Percentiles rank a stretch among this genome's conserved stretches.
Conservation (phyloP, 2,113 vertebrate genomes). For the Oncorhynchus keta region DNA sequence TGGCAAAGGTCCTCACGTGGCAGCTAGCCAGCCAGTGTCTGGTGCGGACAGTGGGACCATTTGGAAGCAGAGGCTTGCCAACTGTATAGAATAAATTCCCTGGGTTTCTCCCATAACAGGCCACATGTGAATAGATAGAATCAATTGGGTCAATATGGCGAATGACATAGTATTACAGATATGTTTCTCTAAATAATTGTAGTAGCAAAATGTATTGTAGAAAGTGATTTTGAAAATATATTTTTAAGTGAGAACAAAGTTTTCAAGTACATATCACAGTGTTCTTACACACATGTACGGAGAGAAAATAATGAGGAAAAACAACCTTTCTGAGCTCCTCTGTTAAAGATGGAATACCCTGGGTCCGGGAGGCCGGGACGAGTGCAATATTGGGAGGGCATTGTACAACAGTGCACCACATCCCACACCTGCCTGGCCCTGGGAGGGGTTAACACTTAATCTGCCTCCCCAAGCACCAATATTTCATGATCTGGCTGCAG, state of each 20-base stretch:
- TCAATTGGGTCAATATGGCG: too few relatives aligned
- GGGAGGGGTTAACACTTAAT: slow-evolving; percentile 57
- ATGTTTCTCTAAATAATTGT: too few relatives aligned
- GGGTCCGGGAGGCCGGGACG: slow-evolving; percentile 90
- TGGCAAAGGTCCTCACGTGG: slow-evolving; percentile 17
- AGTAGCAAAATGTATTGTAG: too few relatives aligned
- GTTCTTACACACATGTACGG: too few relatives aligned
- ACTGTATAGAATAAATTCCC: slow-evolving; percentile 14
- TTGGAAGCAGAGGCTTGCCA: slow-evolving; percentile 1
- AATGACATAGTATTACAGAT: too few relatives aligned
- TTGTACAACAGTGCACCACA: slow-evolving; percentile 87
- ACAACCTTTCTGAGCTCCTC: too few relatives aligned
- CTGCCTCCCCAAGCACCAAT: slow-evolving; percentile 23
- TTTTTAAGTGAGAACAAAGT: too few relatives aligned
- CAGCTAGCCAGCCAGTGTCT: slow-evolving; percentile 23
- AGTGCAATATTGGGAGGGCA: slow-evolving; percentile 91
- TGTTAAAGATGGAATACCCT: slow-evolving; percentile 53
- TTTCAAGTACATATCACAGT: too few relatives aligned
- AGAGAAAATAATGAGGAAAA: too few relatives aligned
- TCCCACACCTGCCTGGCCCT: slow-evolving; percentile 83
- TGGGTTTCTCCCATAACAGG: background rate
- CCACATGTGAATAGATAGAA: too few relatives aligned
- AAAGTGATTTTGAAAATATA: too few relatives aligned
- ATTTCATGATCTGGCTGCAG: background rate
- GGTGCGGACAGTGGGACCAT: slow-evolving; percentile 14